A percentile compares a stretch with the other conserved stretches of the same genome.
Conservation (phyloP, 2,113 vertebrate species). For the Oncorhynchus gorbuscha region DNA sequence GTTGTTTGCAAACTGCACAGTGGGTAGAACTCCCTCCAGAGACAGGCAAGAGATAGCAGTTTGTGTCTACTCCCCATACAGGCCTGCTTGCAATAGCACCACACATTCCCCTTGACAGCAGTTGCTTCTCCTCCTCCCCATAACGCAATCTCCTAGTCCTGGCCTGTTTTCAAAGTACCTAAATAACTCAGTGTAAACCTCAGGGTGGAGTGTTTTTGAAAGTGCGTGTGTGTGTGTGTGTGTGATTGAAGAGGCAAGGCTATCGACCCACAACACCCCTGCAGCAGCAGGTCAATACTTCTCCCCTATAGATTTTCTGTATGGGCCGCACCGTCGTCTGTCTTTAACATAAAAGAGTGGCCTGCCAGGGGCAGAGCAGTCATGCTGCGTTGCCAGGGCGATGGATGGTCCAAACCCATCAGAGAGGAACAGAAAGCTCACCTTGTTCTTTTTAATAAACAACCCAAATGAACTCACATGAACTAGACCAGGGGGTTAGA, state of each 20-base stretch:
- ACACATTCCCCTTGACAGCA: constrained; percentile 51
- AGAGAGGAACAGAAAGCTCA: constrained; percentile 27
- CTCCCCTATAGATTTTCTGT: constrained; percentile 69
- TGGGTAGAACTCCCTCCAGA: constrained; percentile 43
- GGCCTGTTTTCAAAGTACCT: constrained; percentile 45
- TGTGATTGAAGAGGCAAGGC: constrained; percentile 4
- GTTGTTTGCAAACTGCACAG: constrained; percentile 55
- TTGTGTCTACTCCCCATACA: constrained; percentile 33
- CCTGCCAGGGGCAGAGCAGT: constrained; percentile 26
- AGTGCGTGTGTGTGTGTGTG: background rate
- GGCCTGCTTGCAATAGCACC: constrained; percentile 6
- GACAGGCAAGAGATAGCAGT: constrained; percentile 18
- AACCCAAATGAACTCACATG: background rate
- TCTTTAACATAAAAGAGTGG: constrained; percentile 58
- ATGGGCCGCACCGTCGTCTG: constrained; percentile 32
- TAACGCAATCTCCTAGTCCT: constrained; percentile 18
- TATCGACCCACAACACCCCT: constrained; percentile 14
- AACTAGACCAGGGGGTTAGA: background rate
- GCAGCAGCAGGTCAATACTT: constrained; percentile 57
- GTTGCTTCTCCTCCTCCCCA: constrained; percentile 15
- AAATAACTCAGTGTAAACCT: constrained; percentile 43
- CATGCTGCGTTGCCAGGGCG: constrained; percentile 21
- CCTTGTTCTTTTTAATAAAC: background rate
- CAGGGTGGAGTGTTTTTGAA: constrained; percentile 20
- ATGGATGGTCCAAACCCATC: constrained; percentile 26